phyloP scores from a whole-genome alignment of 2,113 vertebrate genomes.

The Raphicerus campestris region DNA sequence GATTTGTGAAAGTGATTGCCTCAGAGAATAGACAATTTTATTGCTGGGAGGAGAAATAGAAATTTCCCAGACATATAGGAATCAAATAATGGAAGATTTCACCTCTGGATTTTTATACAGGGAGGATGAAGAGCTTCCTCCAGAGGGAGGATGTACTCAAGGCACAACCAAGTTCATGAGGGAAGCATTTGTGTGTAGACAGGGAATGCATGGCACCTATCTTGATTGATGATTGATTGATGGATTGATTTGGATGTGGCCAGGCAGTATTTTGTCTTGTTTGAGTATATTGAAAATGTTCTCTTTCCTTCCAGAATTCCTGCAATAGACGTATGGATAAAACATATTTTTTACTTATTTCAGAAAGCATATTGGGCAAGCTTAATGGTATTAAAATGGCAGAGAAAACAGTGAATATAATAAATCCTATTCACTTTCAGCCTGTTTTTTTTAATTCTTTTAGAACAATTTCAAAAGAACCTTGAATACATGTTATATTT shows the following conservation, averaged over 20 bases:
- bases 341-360: background rate
- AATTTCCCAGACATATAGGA: background rate
- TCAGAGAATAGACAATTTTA: background rate
- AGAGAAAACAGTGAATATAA: background rate
- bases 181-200: background rate
- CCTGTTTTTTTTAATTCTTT: background rate
- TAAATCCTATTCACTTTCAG: background rate
- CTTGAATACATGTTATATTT: slow-evolving; percentile 33
- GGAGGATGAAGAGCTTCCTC: background rate
- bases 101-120: background rate
- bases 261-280: background rate
- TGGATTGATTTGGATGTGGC: background rate
- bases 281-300: background rate
- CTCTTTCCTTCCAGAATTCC: background rate
- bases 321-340: background rate
- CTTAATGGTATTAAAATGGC: background rate
- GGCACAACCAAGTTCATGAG: background rate
- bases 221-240: background rate
- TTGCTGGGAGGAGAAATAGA: background rate
- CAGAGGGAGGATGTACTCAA: background rate
- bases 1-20: background rate
- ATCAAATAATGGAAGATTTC: background rate
- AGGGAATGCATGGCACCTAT: background rate
- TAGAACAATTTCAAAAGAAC: background rate
- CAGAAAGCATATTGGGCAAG: background rate